Evolutionary conservation across 2,797 vertebrate species (phyloP).

Genomic region (Esox lucius): DNA sequence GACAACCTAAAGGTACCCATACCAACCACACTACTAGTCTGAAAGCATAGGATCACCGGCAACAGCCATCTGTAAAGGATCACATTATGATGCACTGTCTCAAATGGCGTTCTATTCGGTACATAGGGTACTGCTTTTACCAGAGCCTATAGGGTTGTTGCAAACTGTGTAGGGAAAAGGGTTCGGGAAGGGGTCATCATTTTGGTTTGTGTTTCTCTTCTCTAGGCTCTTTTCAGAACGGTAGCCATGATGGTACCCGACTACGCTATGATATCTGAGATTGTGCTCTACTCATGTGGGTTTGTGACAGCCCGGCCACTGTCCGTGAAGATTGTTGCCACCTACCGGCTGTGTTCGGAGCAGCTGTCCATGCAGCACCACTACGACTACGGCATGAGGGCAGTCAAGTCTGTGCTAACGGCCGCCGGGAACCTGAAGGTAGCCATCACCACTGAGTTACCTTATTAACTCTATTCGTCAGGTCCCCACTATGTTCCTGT

Average conservation of each 20-base stretch:
- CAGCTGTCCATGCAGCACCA: constrained; percentile 90
- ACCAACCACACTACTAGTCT: not conserved
- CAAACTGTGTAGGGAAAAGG: not conserved
- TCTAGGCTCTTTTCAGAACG: constrained; percentile 87
- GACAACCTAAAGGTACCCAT: constrained; percentile 89
- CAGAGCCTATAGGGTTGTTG: not conserved
- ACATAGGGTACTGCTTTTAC: not conserved
- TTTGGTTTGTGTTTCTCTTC: constrained; percentile 1
- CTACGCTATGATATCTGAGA: constrained; percentile 92
- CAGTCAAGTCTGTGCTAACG: constrained; percentile 90
- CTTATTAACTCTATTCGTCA: too few species aligned
- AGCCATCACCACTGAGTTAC: not conserved
- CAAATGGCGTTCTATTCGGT: not conserved
- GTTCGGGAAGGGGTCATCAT: not conserved
- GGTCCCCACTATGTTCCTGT: too few species aligned
- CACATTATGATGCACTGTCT: not conserved
- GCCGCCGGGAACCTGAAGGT: constrained; percentile 92
- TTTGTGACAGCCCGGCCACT: constrained; percentile 88
- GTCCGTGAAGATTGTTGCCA: constrained; percentile 89
- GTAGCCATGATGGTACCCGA: constrained; percentile 96
- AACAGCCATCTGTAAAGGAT: not conserved
- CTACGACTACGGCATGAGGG: constrained; percentile 93
- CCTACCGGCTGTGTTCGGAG: constrained; percentile 87
- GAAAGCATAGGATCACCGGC: not conserved
- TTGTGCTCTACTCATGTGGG: constrained; percentile 89